Evolutionary conservation across 1,140 invertebrate species (phyloP).

Genomic region (Sogatella furcifera): DNA sequence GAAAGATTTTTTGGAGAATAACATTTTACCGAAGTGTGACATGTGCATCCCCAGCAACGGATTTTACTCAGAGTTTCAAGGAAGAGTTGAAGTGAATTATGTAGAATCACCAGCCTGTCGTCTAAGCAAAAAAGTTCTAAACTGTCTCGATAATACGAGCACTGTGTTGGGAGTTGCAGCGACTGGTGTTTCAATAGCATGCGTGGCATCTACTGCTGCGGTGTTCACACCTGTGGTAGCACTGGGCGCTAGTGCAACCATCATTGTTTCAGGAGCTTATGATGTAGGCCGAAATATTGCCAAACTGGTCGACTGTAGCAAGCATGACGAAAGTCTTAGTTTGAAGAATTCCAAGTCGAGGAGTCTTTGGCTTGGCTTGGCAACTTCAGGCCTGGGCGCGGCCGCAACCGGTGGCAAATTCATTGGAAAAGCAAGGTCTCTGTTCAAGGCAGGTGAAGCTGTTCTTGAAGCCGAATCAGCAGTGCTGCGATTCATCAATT

Average conservation of each 20-base stretch:
- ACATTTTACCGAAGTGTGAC: slow-evolving; percentile 27
- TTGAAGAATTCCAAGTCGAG: slow-evolving; percentile 9
- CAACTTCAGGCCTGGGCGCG: slow-evolving; percentile 5
- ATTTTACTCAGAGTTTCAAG: slow-evolving; percentile 30
- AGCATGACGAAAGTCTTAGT: slow-evolving; percentile 7
- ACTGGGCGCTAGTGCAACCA: slow-evolving; percentile 21
- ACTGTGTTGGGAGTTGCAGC: slow-evolving; percentile 13
- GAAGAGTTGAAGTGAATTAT: slow-evolving; percentile 33
- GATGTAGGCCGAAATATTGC: neutral
- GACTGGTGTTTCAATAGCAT: slow-evolving; percentile 19
- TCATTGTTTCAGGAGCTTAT: slow-evolving; percentile 10
- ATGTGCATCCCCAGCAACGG: slow-evolving; percentile 32
- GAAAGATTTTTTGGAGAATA: slow-evolving; percentile 28
- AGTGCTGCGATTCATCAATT: slow-evolving; percentile 2
- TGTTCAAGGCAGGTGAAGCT: neutral
- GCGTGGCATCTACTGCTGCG: slow-evolving; percentile 5
- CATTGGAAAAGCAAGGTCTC: neutral
- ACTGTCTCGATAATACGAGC: slow-evolving; percentile 26
- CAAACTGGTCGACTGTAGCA: slow-evolving; percentile 2
- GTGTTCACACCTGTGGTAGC: slow-evolving; percentile 27
- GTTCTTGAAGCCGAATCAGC: neutral
- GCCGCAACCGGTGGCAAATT: slow-evolving; percentile 4
- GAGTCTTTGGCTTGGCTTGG: slow-evolving; percentile 8
- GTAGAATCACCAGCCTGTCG: slow-evolving; percentile 31
- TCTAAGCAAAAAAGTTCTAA: slow-evolving; percentile 18